Evolutionary conservation across 2,113 vertebrate genomes (phyloP).

Genomic region (Crocuta crocuta): DNA sequence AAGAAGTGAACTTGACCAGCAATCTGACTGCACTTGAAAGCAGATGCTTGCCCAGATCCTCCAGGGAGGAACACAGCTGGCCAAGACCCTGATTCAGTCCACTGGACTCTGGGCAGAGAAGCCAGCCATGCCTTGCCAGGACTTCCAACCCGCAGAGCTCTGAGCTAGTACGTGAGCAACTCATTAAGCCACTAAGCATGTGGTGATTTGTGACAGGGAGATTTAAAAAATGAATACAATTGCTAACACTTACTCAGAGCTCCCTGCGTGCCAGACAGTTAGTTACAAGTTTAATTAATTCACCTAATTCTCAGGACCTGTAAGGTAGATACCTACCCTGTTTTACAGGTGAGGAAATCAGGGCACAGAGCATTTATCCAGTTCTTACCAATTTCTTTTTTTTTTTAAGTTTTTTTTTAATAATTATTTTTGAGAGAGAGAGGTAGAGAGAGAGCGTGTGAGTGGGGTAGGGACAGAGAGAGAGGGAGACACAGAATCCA

Average conservation of each 20-base stretch:
- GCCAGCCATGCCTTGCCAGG: not conserved
- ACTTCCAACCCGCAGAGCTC: not conserved
- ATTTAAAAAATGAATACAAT: not conserved
- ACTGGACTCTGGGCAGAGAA: not conserved
- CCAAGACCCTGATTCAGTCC: not conserved
- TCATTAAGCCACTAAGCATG: not conserved
- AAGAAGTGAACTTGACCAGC: not conserved
- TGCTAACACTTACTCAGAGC: not conserved
- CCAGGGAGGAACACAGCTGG: not conserved
- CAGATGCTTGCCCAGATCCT: not conserved
- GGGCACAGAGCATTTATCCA: not conserved
- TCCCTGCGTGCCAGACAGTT: not conserved
- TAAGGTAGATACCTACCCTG: no score
- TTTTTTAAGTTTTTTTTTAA: not conserved
- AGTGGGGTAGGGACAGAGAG: no score
- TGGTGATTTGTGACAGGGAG: not conserved
- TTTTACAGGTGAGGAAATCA: not conserved
- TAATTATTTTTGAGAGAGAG: no score
- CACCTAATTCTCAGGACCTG: not conserved
- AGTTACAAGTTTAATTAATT: not conserved
- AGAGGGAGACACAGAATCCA: no score
- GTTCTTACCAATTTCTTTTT: not conserved
- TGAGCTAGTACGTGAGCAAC: not conserved
- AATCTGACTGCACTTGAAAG: not conserved
- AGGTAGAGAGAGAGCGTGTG: no score